A percentile compares a stretch with the other conserved stretches of the same genome.
Evolutionary conservation across 2,113 vertebrate genomes (phyloP).

Genomic region (Alectura lathami): DNA sequence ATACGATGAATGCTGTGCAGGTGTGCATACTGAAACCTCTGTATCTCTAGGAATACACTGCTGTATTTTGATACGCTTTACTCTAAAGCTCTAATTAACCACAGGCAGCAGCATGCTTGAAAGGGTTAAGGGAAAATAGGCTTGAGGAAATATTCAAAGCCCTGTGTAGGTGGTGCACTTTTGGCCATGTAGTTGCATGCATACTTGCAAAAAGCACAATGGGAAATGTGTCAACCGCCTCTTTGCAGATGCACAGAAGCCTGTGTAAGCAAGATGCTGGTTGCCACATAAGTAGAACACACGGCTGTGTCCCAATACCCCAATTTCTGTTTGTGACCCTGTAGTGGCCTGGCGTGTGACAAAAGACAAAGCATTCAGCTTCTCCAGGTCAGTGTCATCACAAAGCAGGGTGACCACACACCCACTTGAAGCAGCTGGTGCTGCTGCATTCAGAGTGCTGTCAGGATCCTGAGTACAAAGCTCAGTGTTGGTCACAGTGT

Average conservation of each 20-base stretch:
- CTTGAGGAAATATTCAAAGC: constrained; percentile 4
- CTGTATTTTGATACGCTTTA: background rate
- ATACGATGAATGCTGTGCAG: background rate
- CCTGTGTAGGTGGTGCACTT: background rate
- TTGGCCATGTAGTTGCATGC: background rate
- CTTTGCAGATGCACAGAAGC: background rate
- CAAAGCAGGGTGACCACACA: background rate
- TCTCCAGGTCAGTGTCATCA: background rate
- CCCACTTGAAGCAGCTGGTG: background rate
- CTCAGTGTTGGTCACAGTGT: background rate
- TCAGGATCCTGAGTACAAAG: background rate
- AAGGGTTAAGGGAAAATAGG: constrained; percentile 39
- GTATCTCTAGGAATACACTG: background rate
- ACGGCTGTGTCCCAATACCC: background rate
- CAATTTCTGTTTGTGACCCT: constrained; percentile 2
- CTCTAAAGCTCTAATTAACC: background rate
- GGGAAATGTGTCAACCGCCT: constrained; percentile 38
- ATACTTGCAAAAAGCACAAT: background rate
- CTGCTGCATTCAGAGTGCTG: background rate
- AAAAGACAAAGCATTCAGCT: background rate
- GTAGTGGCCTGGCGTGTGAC: background rate
- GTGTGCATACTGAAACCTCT: background rate
- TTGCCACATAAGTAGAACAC: constrained; percentile 14
- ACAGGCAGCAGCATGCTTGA: background rate
- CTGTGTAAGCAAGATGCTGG: background rate